A percentile compares a stretch with the other conserved stretches of the same genome.
These are phyloP conservation scores for Eilema sororculum DNA, from an alignment of 2,888 invertebrate genomes.

Conservation along the genomic window DNA sequence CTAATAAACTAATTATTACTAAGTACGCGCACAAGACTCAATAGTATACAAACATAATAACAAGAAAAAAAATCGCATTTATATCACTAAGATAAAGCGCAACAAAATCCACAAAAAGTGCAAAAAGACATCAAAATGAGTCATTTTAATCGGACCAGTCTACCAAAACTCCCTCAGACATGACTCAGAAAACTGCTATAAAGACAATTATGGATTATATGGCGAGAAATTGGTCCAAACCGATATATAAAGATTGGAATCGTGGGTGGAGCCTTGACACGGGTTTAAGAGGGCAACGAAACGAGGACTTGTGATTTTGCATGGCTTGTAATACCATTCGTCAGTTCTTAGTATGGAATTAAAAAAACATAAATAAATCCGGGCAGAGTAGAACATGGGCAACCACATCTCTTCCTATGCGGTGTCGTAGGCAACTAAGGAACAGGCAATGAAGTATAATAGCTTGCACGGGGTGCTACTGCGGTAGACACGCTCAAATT, in stretches of 20 bases:
- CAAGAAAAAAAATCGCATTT: not conserved
- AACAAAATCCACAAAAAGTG: not conserved
- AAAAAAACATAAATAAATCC: no score
- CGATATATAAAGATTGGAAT: not conserved
- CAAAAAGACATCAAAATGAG: not conserved
- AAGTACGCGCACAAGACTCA: no score
- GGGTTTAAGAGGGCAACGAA: not conserved
- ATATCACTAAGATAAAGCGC: not conserved
- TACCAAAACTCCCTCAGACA: not conserved
- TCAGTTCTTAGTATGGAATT: not conserved
- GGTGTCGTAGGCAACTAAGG: no score
- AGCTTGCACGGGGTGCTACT: no score
- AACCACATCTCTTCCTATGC: no score
- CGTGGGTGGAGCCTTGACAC: slow-evolving; percentile 15
- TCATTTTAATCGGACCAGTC: not conserved
- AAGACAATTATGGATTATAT: slow-evolving; percentile 11
- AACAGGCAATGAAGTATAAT: no score
- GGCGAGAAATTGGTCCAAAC: not conserved
- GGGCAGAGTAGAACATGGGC: no score
- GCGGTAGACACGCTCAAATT: no score
- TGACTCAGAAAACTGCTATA: not conserved
- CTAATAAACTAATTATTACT: no score
- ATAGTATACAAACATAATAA: no score
- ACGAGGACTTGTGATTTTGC: not conserved
- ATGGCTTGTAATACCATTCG: not conserved